Base-by-base conservation (phyloP, 1,140 invertebrate species). In the Anthonomus grandis region DNA sequence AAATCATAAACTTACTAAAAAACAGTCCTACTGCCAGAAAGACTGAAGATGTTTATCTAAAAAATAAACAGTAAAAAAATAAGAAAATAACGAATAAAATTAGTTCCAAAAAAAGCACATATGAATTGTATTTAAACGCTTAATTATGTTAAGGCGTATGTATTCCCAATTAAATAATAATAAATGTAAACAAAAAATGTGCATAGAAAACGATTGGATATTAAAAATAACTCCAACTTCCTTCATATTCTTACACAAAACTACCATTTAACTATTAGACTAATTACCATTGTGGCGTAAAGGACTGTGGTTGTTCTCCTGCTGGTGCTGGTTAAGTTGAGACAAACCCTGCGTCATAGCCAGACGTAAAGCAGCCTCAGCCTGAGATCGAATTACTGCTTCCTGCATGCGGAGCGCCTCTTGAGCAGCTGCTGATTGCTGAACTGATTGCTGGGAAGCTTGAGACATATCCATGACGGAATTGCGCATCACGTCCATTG, bases 301-400 rank as follows among this genome's bases (percentile, higher is more conserved):
- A 0, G 71, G 69, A 60, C 64, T 72, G 39, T 64, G 64, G 34
- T 44, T 62, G 41, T 68, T 70, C 12, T 70, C 66, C 53, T 72
- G 67, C 46, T 69, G 67, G 55, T 71, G 66, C 45, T 67, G 67
- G 52, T 72, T 74, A 56, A 63, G 77, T 77, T 50, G 79, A 72
- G 23, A 81, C 76, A 27, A 80, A 79, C 70, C 71, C 62, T 79
- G 77, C 66, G 78, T 76, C 62, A 91, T 89, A 12, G 89, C 90
- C 59, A 91, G 72, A 66, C 90, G 78, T 12, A 91, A 78, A 1
- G 90, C 86, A 15, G 85, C 88, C 68, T 91, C 89, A 0, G 89
- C 89, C 63, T 92, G 90, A 45, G 87, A 88, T 65, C 89, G 81
- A 12, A 92, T 74, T 9, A 93, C 76, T 0, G 87, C 89, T 72